phyloP scores from a whole-genome alignment of 1,140 invertebrate species.

The Copidosoma floridanum region DNA sequence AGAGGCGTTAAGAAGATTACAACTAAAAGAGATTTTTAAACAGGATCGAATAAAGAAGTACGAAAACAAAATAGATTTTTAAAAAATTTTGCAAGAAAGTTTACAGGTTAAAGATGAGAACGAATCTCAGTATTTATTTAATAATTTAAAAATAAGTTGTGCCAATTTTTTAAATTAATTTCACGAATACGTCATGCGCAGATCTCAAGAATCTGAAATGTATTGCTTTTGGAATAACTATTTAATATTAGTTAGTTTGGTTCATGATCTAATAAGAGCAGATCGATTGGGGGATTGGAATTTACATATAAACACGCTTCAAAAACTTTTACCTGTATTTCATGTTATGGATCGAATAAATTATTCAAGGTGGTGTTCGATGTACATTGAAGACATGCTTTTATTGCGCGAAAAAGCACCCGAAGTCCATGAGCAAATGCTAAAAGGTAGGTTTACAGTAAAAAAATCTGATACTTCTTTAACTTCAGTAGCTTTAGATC shows the following conservation, averaged over 20 bases:
- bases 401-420: not conserved
- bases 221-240: conserved; percentile 8
- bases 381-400: conserved; percentile 19
- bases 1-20: conserved; percentile 22
- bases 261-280: conserved; percentile 10
- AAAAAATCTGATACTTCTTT: not conserved
- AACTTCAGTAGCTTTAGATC: not conserved
- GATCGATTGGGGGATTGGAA: conserved; percentile 24
- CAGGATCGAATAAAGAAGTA: not conserved
- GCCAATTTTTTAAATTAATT: not conserved
- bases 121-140: not conserved
- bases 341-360: conserved; percentile 17
- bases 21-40: conserved; percentile 19
- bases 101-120: too few relatives aligned
- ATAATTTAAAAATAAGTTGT: not conserved
- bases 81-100: too few relatives aligned
- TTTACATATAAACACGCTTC: conserved; percentile 2
- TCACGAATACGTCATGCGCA: not conserved
- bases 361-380: conserved; percentile 22
- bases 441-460: conserved; percentile 1
- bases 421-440: not conserved
- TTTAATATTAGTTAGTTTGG: not conserved
- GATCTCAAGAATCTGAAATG: not conserved
- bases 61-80: not conserved
- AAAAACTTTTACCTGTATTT: conserved; percentile 22